phyloP scores from a whole-genome alignment of 2,888 invertebrate species.

The Lepas anatifera region DNA sequence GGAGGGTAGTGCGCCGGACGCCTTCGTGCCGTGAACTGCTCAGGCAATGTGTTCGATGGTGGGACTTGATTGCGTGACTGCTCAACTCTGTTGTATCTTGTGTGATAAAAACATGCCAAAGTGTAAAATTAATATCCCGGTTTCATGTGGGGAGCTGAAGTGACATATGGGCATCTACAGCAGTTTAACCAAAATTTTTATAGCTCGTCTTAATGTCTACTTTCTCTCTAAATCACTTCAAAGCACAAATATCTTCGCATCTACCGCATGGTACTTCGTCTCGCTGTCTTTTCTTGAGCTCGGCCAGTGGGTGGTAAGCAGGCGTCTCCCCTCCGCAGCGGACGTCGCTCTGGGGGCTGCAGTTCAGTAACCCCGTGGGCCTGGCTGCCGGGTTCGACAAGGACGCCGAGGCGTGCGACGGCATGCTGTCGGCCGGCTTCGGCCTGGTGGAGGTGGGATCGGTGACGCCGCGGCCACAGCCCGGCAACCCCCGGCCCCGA shows the following conservation, averaged over 20 bases:
- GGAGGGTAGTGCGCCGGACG: too few relatives aligned
- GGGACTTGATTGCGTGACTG: too few relatives aligned
- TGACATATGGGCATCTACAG: background rate
- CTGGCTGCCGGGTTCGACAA: conserved; percentile 99
- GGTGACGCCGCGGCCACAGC: conserved; percentile 84
- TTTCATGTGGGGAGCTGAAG: too few relatives aligned
- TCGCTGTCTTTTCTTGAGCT: too few relatives aligned
- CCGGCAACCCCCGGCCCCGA: conserved; percentile 83
- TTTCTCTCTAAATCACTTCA: background rate
- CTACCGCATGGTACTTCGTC: background rate
- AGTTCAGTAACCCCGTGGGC: conserved; percentile 83
- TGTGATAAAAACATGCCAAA: too few relatives aligned
- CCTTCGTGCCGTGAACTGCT: too few relatives aligned
- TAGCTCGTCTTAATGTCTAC: background rate
- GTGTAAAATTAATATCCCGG: too few relatives aligned
- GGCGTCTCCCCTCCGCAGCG: background rate
- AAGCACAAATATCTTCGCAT: background rate
- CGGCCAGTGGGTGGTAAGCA: too few relatives aligned
- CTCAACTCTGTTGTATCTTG: too few relatives aligned
- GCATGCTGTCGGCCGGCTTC: conserved; percentile 67
- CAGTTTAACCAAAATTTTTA: background rate
- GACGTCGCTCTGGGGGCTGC: conserved; percentile 50
- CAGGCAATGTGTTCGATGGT: too few relatives aligned
- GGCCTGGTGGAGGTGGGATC: conserved; percentile 94
- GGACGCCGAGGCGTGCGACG: conserved; percentile 78